These are phyloP conservation scores for Falco cherrug DNA, from an alignment of 2,797 vertebrate species.

Conservation along the genomic window DNA sequence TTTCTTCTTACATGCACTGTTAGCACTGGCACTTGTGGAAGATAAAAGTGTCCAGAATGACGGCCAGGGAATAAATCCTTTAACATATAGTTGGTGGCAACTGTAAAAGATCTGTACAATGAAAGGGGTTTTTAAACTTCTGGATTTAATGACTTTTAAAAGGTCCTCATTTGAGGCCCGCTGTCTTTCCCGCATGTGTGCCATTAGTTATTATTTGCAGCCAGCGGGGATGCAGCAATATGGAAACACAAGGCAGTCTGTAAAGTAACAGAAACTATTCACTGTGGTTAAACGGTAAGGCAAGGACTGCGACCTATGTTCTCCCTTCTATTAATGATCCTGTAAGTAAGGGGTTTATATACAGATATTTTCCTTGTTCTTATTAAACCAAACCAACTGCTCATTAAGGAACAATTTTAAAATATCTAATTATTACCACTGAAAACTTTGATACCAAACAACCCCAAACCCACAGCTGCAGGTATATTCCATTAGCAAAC, in stretches of 20 bases:
- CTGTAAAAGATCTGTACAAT: neutral
- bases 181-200: neutral
- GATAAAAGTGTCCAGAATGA: neutral
- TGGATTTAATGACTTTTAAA: neutral
- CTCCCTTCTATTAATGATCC: neutral
- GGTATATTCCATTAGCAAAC: neutral
- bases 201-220: neutral
- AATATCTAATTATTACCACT: neutral
- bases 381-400: neutral
- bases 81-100: neutral
- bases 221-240: neutral
- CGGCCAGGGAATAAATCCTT: neutral
- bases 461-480: neutral
- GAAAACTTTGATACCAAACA: neutral
- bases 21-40: neutral
- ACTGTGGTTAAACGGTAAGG: neutral
- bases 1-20: neutral
- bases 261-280: neutral
- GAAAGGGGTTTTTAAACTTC: neutral
- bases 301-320: rapidly evolving
- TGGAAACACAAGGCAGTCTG: neutral
- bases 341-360: neutral
- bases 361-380: neutral
- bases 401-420: neutral
- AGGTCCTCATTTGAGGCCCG: neutral